Evolutionary conservation across 1,140 invertebrate species (phyloP), one percentile per base, ranked within the genome.

Genomic region (Cydia splendana): DNA sequence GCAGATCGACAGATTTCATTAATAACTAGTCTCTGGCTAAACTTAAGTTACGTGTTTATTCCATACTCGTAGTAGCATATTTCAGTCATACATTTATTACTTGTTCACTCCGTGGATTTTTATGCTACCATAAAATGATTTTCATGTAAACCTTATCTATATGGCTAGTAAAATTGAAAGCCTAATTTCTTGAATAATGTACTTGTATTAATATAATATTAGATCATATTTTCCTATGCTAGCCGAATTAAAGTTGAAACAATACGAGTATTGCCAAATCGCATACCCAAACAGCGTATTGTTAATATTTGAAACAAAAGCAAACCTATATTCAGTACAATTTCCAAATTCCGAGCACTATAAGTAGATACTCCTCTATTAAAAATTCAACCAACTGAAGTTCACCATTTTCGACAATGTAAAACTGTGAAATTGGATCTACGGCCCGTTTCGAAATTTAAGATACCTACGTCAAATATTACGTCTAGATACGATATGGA

Each of bases 11-110:
- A 48, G 0, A 48, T 48, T 48, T 15, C 9, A 15, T 48, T 48
- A 2, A 3, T 48, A 48, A 48, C 45, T 48, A 4, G 53, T 57
- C n/a, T 57, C 7, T 5, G 53, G n/a, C 2, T 0, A 18, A 57
- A 57, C 53, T n/a, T 18, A 57, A n/a, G 53, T 57, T 57, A 57
- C 53, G 53, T 57, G 53, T 57, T 57, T 57, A 18, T 57, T 57
- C 53, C n/a, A 18, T n/a, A 24, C 24, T 24, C 24, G 24, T 24
- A 24, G 24, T 24, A 57, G 18, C n/a, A 18, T 18, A 18, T n/a
- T 18, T 57, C 53, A 57, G 53, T 57, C n/a, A 53, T 18, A n/a
- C 13, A 2, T 57, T 57, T 53, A 18, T n/a, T 53, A 18, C 51
- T 18, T 18, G 53, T 57, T 18, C 53, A 18, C 20, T 57, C 53